These are phyloP conservation scores for Macrophya alboannulata DNA, from an alignment of 2,888 invertebrate species.

Conservation along the genomic window DNA sequence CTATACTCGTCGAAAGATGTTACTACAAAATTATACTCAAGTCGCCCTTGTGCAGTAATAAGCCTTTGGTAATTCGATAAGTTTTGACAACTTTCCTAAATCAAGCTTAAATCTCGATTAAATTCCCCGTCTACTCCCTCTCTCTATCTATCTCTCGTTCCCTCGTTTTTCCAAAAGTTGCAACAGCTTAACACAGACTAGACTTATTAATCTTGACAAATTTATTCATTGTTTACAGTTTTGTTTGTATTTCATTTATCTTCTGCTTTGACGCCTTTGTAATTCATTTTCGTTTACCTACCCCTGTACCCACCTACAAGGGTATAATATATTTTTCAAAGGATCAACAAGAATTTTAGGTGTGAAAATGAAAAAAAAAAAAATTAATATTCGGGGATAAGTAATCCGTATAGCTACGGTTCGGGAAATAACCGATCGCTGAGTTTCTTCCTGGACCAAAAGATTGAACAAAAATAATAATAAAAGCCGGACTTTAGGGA, in stretches of 20 bases:
- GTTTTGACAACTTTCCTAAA: conserved; percentile 2
- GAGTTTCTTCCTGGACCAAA: not conserved
- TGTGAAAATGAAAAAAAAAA: too few relatives aligned
- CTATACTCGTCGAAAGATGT: not conserved
- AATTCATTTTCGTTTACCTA: too few relatives aligned
- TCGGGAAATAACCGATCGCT: not conserved
- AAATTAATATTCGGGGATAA: too few relatives aligned
- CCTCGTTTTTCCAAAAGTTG: not conserved
- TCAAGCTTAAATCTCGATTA: conserved; percentile 22
- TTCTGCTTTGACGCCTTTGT: not conserved
- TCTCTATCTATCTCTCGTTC: not conserved
- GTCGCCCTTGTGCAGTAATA: not conserved
- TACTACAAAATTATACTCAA: not conserved
- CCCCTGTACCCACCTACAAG: too few relatives aligned
- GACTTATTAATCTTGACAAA: not conserved
- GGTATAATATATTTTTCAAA: not conserved
- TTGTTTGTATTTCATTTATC: not conserved
- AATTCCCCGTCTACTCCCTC: too few relatives aligned
- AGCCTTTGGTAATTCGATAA: not conserved
- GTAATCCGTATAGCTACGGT: too few relatives aligned
- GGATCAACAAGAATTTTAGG: not conserved
- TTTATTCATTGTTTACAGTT: conserved; percentile 16
- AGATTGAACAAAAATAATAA: not conserved
- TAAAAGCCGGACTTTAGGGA: not conserved
- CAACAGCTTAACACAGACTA: not conserved